Evolutionary conservation across 2,888 invertebrate species (phyloP), one percentile per base, ranked within the genome.

Genomic region (Cephus pygmeus): DNA sequence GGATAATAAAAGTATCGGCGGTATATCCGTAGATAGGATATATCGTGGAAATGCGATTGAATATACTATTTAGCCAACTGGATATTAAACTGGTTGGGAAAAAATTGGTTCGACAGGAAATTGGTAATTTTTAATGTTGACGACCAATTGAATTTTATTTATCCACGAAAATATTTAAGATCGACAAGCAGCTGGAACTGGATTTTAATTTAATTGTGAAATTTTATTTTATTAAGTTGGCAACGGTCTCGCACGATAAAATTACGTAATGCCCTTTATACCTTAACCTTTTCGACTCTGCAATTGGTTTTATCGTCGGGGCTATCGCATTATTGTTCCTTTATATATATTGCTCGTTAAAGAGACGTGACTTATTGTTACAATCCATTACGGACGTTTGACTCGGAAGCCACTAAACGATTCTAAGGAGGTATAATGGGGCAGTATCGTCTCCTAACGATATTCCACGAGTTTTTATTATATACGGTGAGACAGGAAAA

Each of bases 301-400:
- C 71, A 71, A 33, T 71, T 71, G 31, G 71, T 71, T 71, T 71
- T 71, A 71, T 71, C 71, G 71, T 33, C 33, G 23, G 31, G 1
- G 3, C 71, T 71, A 31, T 33, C 71, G 12, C 33, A 30, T 71
- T 71, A 71, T 71, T 71, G 71, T 71, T 15, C 31, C 31, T 33
- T 71, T 33, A 33, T 71, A 71, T 33, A 33, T 71, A 31, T 33
- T 71, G 31, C 31, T 71, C 71, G 71, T 71, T 71, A 71, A 71
- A 71, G 71, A 31, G 71, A 71, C 71, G 15, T 31, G 71, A 71
- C 71, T 71, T 31, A 71, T 71, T 12, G 71, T 33, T 71, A 71
- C 31, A 71, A 71, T 33, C 31, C 71, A 71, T 71, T 71, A 23
- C 23, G 56, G 56, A 56, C 56, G 56, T 56, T 56, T 56, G 9